A percentile compares a stretch with the other conserved stretches of the same genome.
Conservation (phyloP, 35 echinoderm and acorn worm species). For the Anneissia japonica region DNA sequence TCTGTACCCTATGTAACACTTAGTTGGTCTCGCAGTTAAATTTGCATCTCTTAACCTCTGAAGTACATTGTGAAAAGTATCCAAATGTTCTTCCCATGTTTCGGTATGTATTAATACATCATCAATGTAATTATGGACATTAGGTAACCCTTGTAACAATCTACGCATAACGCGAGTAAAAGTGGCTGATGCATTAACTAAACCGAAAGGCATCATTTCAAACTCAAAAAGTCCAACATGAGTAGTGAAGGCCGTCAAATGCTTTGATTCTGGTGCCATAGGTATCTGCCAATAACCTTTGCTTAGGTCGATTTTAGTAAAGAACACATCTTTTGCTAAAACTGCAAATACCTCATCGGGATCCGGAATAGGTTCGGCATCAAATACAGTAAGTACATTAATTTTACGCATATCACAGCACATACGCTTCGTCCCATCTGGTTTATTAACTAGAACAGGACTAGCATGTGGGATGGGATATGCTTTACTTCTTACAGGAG, state of each 20-base stretch:
- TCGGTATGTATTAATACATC: constrained; percentile 25
- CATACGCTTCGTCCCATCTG: constrained; percentile 3
- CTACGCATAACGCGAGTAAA: not conserved
- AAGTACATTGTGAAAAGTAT: not conserved
- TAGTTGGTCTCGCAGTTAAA: constrained; percentile 7
- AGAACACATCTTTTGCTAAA: constrained; percentile 1
- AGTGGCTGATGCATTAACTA: not conserved
- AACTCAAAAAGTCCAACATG: not conserved
- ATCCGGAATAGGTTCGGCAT: constrained; percentile 13
- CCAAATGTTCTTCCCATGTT: constrained; percentile 9
- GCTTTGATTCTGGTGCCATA: not conserved
- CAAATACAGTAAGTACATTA: not conserved
- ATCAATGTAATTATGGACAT: constrained; percentile 29
- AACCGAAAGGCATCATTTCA: constrained; percentile 6
- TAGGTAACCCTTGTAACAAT: not conserved
- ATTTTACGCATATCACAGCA: constrained; percentile 12
- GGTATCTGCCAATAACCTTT: constrained; percentile 17
- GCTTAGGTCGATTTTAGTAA: constrained; percentile 16
- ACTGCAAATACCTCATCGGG: constrained; percentile 10
- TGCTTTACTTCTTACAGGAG: constrained; percentile 28
- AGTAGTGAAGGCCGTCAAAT: not conserved
- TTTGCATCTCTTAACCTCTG: not conserved
- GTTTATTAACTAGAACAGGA: constrained; percentile 13
- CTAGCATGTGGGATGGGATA: constrained; percentile 39
- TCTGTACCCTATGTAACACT: constrained; percentile 31